Percentiles rank a stretch among this genome's conserved stretches.
Conservation (phyloP, 2,888 invertebrate genomes). For the Parnassius orleans region DNA sequence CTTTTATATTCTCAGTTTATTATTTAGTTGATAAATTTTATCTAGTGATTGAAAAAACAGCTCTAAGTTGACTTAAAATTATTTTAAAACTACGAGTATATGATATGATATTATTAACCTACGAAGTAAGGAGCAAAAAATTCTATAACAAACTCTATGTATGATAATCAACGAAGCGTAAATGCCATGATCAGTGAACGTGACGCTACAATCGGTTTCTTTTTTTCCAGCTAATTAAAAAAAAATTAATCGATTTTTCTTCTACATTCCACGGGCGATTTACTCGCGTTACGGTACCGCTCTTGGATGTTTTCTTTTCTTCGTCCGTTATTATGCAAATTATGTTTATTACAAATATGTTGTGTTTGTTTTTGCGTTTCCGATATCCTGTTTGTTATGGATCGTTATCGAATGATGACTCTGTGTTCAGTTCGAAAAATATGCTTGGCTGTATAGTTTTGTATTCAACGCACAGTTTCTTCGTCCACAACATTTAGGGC, state of each 20-base stretch:
- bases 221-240: constrained; percentile 74
- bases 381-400: constrained; percentile 7
- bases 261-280: constrained; percentile 67
- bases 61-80: too few relatives aligned
- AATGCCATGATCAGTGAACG: constrained; percentile 78
- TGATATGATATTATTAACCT: too few relatives aligned
- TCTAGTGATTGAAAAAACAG: too few relatives aligned
- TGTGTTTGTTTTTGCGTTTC: constrained; percentile 15
- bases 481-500: too few relatives aligned
- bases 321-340: constrained; percentile 62
- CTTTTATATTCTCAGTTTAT: not conserved
- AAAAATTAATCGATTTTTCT: constrained; percentile 70
- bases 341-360: constrained; percentile 29
- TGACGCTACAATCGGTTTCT: constrained; percentile 62
- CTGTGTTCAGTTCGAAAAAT: too few relatives aligned
- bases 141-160: constrained; percentile 47
- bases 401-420: not conserved
- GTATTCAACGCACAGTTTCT: too few relatives aligned
- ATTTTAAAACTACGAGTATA: too few relatives aligned
- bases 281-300: constrained; percentile 55
- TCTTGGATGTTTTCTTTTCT: constrained; percentile 62
- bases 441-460: too few relatives aligned
- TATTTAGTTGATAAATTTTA: too few relatives aligned
- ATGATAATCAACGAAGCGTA: constrained; percentile 69
- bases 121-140: too few relatives aligned